Conservation (phyloP, 2,113 vertebrate genomes). For the Rhombomys opimus region DNA sequence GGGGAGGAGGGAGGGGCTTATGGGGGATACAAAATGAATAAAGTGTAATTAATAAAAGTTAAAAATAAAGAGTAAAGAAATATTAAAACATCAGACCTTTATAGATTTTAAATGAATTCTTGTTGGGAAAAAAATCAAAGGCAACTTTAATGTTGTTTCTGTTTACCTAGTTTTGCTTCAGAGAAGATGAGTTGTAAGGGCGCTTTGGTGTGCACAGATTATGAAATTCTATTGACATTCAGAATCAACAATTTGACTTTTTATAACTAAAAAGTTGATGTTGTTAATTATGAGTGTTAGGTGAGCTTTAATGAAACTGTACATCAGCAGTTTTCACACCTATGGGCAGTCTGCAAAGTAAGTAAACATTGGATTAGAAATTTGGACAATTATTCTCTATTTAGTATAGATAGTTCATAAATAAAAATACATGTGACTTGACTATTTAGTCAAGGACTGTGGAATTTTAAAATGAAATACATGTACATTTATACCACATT, state of each 20-base stretch:
- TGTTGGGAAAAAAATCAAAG: too few relatives aligned
- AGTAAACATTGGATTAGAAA: not conserved
- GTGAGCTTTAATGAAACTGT: constrained; percentile 15
- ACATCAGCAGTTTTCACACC: not conserved
- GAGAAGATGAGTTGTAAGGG: constrained; percentile 1
- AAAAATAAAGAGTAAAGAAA: too few relatives aligned
- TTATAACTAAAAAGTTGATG: constrained; percentile 36
- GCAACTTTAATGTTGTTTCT: not conserved
- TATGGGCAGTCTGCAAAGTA: not conserved
- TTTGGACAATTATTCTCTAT: not conserved
- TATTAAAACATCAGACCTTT: too few relatives aligned
- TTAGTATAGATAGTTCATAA: not conserved
- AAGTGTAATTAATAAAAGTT: too few relatives aligned
- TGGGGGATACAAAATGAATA: too few relatives aligned
- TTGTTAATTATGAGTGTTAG: constrained; percentile 32
- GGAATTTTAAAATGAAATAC: not conserved
- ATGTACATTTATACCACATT: not conserved
- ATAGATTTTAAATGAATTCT: too few relatives aligned
- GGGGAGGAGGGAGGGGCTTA: too few relatives aligned
- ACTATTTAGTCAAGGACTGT: not conserved
- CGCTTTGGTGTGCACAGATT: not conserved
- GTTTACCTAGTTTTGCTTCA: constrained; percentile 24
- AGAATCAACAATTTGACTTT: constrained; percentile 44
- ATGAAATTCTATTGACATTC: constrained; percentile 24
- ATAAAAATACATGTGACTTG: not conserved